Base-by-base conservation (phyloP, 2,113 vertebrate genomes). In the Delphinus delphis region DNA sequence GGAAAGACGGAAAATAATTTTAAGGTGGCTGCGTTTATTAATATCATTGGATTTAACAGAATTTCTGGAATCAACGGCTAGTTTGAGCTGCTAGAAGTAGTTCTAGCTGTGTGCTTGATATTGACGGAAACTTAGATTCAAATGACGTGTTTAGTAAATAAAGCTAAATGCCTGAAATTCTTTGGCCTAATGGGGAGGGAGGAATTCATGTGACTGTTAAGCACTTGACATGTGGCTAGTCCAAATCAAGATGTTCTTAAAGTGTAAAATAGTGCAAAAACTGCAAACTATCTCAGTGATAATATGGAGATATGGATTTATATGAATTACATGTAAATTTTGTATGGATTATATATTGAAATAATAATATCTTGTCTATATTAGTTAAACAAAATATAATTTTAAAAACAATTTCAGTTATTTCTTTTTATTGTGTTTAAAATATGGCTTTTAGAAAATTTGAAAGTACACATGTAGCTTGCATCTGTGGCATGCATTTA, bases 141-240 rank as follows among this genome's bases (percentile, higher is more conserved):
- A 92, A 80, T 81, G 55, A 87, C 8, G 2, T 88, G 60, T 96
- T 95, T 58, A 92, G 70, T 88, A 84, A 96, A 92, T 83, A 96
- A 87, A 85, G 17, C 88, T 92, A 90, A 60, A 94, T 96, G 83
- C 28, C 74, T 94, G 90, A 95, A 89, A 95, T 96, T 96, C 63
- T 83, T 79, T 90, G 68, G 80, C 28, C 71, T 79, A 76, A 71
- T 14, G 83, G 33, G 60, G 11, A 83, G 20, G 36, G 70, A 94
- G 17, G 53, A 28, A 96, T 95, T 90, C 21, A 20, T 55, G 26
- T 81, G 90, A 53, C 60, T 85, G 77, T 50, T 53, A 92, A 70
- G 63, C 15, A 88, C 13, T 84, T 94, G 70, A 81, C 65, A 94
- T 94, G 55, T 41, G 87, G 33, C n/a, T 76, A 74, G 21, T 95